These are phyloP conservation scores for Coenobita brevimanus DNA, from an alignment of 1,140 invertebrate genomes.

Conservation along the genomic window DNA sequence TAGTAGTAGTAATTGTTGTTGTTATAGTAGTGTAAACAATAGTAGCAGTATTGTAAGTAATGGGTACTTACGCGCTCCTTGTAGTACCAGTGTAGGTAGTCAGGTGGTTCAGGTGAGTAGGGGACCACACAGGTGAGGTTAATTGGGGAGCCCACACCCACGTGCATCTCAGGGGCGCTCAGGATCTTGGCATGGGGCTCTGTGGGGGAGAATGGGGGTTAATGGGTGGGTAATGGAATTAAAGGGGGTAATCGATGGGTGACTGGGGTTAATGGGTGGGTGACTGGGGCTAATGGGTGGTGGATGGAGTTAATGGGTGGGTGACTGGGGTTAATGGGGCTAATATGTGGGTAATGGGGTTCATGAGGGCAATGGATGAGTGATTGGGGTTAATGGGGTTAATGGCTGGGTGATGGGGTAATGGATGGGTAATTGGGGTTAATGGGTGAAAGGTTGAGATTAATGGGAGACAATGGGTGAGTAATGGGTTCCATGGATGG, in stretches of 20 bases:
- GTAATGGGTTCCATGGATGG: too few species aligned
- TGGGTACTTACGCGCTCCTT: slow-evolving; percentile 71
- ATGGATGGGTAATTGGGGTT: neutral
- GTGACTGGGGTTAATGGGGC: too few species aligned
- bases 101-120: slow-evolving; percentile 91
- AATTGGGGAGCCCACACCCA: slow-evolving; percentile 92
- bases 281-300: too few species aligned
- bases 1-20: too few species aligned
- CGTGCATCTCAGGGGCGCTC: slow-evolving; percentile 90
- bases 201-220: slow-evolving; percentile 73
- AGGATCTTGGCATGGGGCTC: slow-evolving; percentile 92
- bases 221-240: neutral
- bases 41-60: too few species aligned
- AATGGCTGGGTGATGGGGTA: neutral
- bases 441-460: neutral
- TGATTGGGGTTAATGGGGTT: neutral
- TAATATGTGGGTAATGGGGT: too few species aligned
- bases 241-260: too few species aligned
- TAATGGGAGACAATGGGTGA: neutral
- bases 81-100: slow-evolving; percentile 86
- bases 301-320: too few species aligned
- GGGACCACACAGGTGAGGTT: slow-evolving; percentile 93
- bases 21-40: too few species aligned
- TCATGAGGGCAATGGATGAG: too few species aligned
- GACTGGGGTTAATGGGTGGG: too few species aligned